These are phyloP conservation scores for Gymnocephalus cernua DNA, from an alignment of 2,113 vertebrate genomes.

Conservation along the genomic window DNA sequence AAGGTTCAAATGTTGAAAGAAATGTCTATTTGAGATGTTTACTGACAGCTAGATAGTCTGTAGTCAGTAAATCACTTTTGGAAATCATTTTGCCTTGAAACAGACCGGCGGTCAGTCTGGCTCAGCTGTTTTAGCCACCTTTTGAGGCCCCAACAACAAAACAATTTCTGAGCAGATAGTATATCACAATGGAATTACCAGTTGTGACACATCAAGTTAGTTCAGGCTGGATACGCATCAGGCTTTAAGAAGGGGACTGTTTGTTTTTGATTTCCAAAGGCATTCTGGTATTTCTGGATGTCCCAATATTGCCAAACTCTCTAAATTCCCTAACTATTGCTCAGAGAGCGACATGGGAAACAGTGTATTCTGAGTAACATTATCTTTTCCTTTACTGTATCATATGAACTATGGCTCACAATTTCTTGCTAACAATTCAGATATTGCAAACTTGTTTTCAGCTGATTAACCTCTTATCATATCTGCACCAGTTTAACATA, in stretches of 20 bases:
- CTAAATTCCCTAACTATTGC: neutral
- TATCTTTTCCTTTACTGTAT: neutral
- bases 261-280: neutral
- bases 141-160: neutral
- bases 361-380: neutral
- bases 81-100: neutral
- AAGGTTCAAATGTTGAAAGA: neutral
- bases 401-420: conserved; percentile 7
- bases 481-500: conserved; percentile 15
- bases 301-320: neutral
- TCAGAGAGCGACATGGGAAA: neutral
- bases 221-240: conserved; percentile 2
- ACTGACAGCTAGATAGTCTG: conserved; percentile 21
- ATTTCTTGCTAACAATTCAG: neutral
- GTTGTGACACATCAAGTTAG: conserved; percentile 15
- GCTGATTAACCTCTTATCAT: neutral
- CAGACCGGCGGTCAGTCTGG: neutral
- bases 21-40: neutral
- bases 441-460: neutral
- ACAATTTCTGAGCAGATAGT: conserved; percentile 7
- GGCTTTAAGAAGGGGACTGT: neutral
- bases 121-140: neutral
- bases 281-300: neutral
- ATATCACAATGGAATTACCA: neutral
- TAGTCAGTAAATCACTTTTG: neutral